These are phyloP conservation scores for Platerodrilus igneus DNA, from an alignment of 2,888 invertebrate genomes.

Conservation along the genomic window DNA sequence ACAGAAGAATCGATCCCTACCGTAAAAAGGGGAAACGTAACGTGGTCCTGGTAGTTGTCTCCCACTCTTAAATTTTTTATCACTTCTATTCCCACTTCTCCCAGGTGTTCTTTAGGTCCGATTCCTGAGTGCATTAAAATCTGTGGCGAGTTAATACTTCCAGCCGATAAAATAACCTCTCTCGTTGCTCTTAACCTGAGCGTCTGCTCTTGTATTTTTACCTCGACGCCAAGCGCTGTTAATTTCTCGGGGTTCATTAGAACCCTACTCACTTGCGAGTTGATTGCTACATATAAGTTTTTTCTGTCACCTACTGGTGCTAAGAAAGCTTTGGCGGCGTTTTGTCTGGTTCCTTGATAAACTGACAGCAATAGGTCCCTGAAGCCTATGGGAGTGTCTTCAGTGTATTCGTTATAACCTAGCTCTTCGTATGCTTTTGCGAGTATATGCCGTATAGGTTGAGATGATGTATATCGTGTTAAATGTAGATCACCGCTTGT, in stretches of 20 bases:
- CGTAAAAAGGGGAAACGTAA: constrained; percentile 9
- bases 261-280: constrained; percentile 53
- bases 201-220: constrained; percentile 30
- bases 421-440: constrained; percentile 23
- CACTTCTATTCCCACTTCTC: constrained; percentile 40
- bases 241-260: constrained; percentile 47
- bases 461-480: constrained; percentile 11
- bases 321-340: constrained; percentile 56
- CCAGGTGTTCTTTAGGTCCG: constrained; percentile 44
- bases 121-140: constrained; percentile 58
- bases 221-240: constrained; percentile 46
- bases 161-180: constrained; percentile 55
- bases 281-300: constrained; percentile 55
- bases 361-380: constrained; percentile 45
- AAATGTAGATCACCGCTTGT: constrained; percentile 21
- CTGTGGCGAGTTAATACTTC: constrained; percentile 59
- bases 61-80: constrained; percentile 48
- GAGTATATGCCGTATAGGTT: constrained; percentile 14
- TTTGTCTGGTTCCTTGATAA: constrained; percentile 49
- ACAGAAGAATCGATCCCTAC: constrained; percentile 6
- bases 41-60: constrained; percentile 47
- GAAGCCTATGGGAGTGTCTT: constrained; percentile 39
- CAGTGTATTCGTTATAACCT: constrained; percentile 43
- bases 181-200: constrained; percentile 44
- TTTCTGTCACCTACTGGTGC: constrained; percentile 50